A percentile compares a stretch with the other conserved stretches of the same genome.
These are phyloP conservation scores for Antechinus stuartii DNA, from an alignment of 2,113 vertebrate species.

Conservation along the genomic window DNA sequence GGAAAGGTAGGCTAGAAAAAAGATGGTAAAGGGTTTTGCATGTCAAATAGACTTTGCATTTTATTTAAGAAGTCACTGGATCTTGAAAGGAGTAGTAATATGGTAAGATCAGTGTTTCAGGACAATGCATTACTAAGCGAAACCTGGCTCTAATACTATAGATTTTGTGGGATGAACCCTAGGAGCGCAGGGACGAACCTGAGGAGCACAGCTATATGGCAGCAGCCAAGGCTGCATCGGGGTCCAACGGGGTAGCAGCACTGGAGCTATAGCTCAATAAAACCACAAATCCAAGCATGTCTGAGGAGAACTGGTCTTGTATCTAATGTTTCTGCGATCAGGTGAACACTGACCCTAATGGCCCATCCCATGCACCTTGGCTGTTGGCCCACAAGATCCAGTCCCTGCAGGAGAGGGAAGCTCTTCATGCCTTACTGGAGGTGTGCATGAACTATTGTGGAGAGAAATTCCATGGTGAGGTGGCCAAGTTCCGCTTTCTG, in stretches of 20 bases:
- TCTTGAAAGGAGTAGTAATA: not conserved
- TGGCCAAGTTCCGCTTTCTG: constrained; percentile 94
- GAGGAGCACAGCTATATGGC: too few species aligned
- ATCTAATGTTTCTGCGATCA: too few species aligned
- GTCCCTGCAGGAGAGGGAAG: not conserved
- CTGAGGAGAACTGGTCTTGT: too few species aligned
- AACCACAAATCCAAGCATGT: too few species aligned
- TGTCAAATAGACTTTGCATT: not conserved
- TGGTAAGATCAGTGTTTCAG: not conserved
- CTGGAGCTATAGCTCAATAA: too few species aligned
- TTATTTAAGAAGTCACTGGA: not conserved
- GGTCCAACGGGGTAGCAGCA: too few species aligned
- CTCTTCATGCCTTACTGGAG: constrained; percentile 84
- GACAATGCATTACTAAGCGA: not conserved
- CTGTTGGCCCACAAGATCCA: too few species aligned
- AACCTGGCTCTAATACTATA: not conserved
- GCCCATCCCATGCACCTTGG: too few species aligned
- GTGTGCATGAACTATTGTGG: constrained; percentile 94
- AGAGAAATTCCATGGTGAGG: constrained; percentile 90
- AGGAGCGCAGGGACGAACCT: too few species aligned
- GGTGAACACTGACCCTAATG: too few species aligned
- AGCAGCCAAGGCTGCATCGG: too few species aligned
- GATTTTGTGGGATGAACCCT: not conserved
- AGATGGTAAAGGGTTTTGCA: not conserved
- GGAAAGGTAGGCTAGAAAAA: not conserved